A percentile compares a stretch with the other conserved stretches of the same genome.
Conservation (phyloP, 2,113 vertebrate species). For the Gallinago paraguaiae region DNA sequence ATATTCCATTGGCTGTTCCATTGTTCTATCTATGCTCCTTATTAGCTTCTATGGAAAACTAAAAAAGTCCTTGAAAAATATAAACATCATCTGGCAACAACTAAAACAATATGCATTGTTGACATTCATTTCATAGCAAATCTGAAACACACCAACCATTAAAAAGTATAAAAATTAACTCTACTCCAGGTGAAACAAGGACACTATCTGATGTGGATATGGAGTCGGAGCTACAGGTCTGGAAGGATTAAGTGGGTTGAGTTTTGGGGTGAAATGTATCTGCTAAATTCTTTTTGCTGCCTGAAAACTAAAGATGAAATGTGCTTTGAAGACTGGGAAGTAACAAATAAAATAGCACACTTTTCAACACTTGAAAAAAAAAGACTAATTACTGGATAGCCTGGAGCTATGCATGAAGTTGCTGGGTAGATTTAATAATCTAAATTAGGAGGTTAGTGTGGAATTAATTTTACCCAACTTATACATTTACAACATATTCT, state of each 20-base stretch:
- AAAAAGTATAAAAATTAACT: not conserved
- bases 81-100: not conserved
- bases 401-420: not conserved
- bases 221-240: not conserved
- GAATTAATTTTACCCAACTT: not conserved
- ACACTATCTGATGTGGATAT: not conserved
- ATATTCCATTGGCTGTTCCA: not conserved
- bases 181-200: not conserved
- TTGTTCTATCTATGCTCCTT: not conserved
- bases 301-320: not conserved
- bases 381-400: not conserved
- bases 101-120: not conserved
- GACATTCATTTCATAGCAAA: not conserved
- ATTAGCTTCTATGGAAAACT: not conserved
- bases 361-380: not conserved
- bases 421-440: not conserved
- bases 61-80: not conserved
- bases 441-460: not conserved
- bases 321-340: not conserved
- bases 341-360: not conserved
- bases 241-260: not conserved
- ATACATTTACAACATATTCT: not conserved
- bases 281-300: not conserved
- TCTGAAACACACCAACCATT: not conserved
- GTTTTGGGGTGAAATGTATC: not conserved